These are phyloP conservation scores for Carlito syrichta DNA, from an alignment of 2,113 vertebrate species.

Conservation along the genomic window DNA sequence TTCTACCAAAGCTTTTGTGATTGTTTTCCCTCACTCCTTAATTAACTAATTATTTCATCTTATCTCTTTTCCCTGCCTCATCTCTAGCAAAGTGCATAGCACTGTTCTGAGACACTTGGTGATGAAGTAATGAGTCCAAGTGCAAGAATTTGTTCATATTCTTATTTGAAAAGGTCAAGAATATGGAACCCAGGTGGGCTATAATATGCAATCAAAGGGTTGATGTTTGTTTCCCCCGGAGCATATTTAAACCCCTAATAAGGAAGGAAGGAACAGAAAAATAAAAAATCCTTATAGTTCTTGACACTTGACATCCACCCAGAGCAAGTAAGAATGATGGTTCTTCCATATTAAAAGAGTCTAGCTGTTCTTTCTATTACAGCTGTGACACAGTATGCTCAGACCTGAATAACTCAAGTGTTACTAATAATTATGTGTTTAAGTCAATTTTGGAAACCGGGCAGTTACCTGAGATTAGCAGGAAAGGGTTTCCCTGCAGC, in stretches of 20 bases:
- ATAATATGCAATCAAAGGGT: neutral
- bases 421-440: neutral
- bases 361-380: neutral
- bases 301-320: neutral
- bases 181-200: neutral
- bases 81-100: neutral
- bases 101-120: neutral
- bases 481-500: neutral
- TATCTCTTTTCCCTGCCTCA: slow-evolving; percentile 6
- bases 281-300: neutral
- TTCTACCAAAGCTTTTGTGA: neutral
- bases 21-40: slow-evolving; percentile 22
- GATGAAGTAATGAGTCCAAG: neutral
- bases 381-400: neutral
- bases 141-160: neutral
- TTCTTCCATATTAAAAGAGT: neutral
- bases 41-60: slow-evolving; percentile 49
- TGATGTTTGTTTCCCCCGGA: neutral
- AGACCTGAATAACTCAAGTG: neutral
- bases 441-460: neutral
- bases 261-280: neutral
- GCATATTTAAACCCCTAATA: neutral
- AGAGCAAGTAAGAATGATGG: neutral
- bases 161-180: neutral
- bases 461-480: neutral